phyloP scores from a whole-genome alignment of 2,888 invertebrate genomes.

The Rhingia campestris region DNA sequence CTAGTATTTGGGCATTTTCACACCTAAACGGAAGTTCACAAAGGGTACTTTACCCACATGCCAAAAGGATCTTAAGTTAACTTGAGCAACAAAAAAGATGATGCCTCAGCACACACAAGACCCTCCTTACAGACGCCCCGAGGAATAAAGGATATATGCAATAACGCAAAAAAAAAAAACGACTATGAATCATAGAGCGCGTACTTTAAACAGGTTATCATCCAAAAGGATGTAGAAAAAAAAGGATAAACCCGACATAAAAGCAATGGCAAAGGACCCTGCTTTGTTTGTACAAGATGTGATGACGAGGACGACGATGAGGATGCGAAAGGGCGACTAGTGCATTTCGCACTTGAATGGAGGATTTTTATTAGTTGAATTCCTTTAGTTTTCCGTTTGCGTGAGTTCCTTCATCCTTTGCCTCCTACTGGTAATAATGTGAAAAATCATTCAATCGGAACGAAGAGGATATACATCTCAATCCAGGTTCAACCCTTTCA shows the following conservation, averaged over 20 bases:
- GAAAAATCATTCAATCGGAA: slow-evolving; percentile 69
- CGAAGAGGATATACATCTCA: slow-evolving; percentile 60
- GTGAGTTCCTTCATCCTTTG: slow-evolving; percentile 5
- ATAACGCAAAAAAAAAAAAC: slow-evolving; percentile 13
- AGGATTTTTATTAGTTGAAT: slow-evolving; percentile 83
- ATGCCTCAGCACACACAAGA: background rate
- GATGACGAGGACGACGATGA: slow-evolving; percentile 21
- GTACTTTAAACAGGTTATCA: slow-evolving; percentile 59
- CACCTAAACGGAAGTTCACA: slow-evolving; percentile 48
- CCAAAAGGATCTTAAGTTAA: slow-evolving; percentile 2
- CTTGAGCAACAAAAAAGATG: slow-evolving; percentile 9
- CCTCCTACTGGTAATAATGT: slow-evolving; percentile 62
- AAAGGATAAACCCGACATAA: slow-evolving; percentile 50
- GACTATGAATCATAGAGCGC: slow-evolving; percentile 26
- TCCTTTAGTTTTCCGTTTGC: slow-evolving; percentile 78
- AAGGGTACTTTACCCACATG: slow-evolving; percentile 9
- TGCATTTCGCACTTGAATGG: slow-evolving; percentile 82
- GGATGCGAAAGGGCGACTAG: slow-evolving; percentile 32
- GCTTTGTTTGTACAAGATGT: slow-evolving; percentile 55
- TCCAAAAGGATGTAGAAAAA: slow-evolving; percentile 10
- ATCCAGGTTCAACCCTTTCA: slow-evolving; percentile 16
- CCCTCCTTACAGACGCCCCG: background rate
- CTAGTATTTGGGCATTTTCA: slow-evolving; percentile 51
- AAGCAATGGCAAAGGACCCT: slow-evolving; percentile 30
- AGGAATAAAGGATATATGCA: background rate